Base-by-base conservation (phyloP, 2,797 vertebrate species). In the Rhodeus uyekii region DNA sequence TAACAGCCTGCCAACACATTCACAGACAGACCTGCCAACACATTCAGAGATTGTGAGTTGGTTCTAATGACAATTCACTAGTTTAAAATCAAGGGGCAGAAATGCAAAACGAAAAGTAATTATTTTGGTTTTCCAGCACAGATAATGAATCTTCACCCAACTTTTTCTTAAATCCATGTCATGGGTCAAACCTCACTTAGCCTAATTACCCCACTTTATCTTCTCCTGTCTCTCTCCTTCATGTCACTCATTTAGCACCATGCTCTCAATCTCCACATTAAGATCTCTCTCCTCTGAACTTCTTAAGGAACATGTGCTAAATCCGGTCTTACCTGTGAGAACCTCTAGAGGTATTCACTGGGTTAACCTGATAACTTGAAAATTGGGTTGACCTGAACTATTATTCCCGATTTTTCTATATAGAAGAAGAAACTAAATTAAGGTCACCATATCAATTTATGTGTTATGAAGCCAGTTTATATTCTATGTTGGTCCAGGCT, bases 271-370 rank as follows among this genome's bases (percentile, higher is more conserved):
- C 76, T 86, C 24, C 39, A 27, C 48, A 67, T 29, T 76, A 86
- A 86, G 87, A 81, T 86, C 36, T 77, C 61, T 50, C 53, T 61
- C 60, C 64, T 87, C 81, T 84, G 69, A 79, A 79, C 34, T 76
- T 73, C 86, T 76, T 44, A 12, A 22, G 24, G 81, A 53, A 60
- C 19, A 65, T 65, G 46, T 13, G 83, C 42, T 50, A 24, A 34
- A 67, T 44, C 72, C 42, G 34, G 32, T 58, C 13, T 78, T 64
- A 72, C 74, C 67, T 50, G 76, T 63, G 29, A 34, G 78, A 24
- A 53, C 55, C 46, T 74, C 48, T 46, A 50, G 29, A 74, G 24
- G 44, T 50, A 67, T 61, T 78, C 64, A 44, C 76, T 48, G 27
- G 2, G 60, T 65, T 75, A 78, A 48, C 78, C 10, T 80, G 32